Evolutionary conservation across 2,113 vertebrate genomes (phyloP).

Genomic region (Apaloderma vittatum): DNA sequence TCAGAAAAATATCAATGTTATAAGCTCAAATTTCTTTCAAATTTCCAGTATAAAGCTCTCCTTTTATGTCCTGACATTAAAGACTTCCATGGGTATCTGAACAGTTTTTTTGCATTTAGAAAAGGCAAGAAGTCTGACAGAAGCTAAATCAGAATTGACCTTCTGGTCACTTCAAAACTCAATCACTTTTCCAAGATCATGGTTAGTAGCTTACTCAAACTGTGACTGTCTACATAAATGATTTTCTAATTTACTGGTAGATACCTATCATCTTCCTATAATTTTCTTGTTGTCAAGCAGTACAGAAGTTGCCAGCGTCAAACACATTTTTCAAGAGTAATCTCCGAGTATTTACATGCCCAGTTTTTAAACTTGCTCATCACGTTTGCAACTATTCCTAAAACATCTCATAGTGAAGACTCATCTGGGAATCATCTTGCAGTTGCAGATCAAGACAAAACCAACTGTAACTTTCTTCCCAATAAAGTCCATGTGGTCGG

Average conservation of each 20-base stretch:
- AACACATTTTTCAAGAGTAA: not conserved
- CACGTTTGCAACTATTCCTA: not conserved
- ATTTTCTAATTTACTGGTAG: conserved; percentile 3
- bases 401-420: not conserved
- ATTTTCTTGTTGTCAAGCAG: not conserved
- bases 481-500: conserved; percentile 16
- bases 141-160: not conserved
- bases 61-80: conserved; percentile 38
- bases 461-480: not conserved
- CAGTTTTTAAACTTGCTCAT: conserved; percentile 1
- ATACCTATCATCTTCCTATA: not conserved
- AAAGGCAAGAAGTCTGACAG: not conserved
- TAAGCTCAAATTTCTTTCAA: not conserved
- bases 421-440: not conserved
- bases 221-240: not conserved
- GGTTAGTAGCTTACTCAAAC: not conserved
- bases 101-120: conserved; percentile 21
- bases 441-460: conserved; percentile 9
- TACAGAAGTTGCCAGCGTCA: not conserved
- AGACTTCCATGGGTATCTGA: not conserved
- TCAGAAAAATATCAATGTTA: conserved; percentile 13
- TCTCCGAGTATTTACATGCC: not conserved
- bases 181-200: not conserved
- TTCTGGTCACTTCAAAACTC: not conserved
- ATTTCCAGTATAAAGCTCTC: not conserved